phyloP scores from a whole-genome alignment of 2,888 invertebrate genomes.

The Synanthedon myopaeformis region DNA sequence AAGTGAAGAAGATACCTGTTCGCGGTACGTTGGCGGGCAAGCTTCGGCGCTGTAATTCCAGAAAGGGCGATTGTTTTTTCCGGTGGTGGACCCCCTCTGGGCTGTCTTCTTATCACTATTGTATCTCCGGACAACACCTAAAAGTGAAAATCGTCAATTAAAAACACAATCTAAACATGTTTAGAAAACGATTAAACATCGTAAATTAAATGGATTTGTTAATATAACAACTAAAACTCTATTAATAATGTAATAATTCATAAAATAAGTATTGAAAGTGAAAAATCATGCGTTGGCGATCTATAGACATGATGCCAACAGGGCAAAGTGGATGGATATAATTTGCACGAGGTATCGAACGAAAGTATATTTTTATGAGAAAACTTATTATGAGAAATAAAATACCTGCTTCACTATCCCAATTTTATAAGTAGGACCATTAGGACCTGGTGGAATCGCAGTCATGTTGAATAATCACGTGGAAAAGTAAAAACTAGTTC shows the following conservation, averaged over 20 bases:
- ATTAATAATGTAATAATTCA: background rate
- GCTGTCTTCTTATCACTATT: conserved; percentile 87
- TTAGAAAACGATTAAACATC: background rate
- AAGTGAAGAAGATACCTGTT: conserved; percentile 40
- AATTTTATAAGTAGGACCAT: conserved; percentile 44
- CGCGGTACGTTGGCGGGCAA: conserved; percentile 64
- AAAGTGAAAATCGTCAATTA: conserved; percentile 6
- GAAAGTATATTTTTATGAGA: conserved; percentile 14
- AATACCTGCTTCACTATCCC: conserved; percentile 65
- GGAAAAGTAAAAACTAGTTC: no score
- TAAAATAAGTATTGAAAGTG: background rate
- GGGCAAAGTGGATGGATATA: conserved; percentile 35
- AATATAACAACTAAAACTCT: no score
- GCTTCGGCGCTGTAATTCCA: conserved; percentile 91
- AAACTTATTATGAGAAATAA: conserved; percentile 20
- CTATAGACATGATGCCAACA: conserved; percentile 42
- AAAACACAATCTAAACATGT: background rate
- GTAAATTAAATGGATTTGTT: background rate
- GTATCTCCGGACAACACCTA: conserved; percentile 97
- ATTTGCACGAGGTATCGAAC: conserved; percentile 47
- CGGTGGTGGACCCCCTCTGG: conserved; percentile 89
- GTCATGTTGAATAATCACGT: conserved; percentile 40
- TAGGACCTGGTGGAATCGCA: conserved; percentile 47
- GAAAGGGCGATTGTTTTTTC: conserved; percentile 93
- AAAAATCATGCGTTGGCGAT: background rate